Conservation (phyloP, 2,113 vertebrate genomes). For the Lanius ludovicianus region DNA sequence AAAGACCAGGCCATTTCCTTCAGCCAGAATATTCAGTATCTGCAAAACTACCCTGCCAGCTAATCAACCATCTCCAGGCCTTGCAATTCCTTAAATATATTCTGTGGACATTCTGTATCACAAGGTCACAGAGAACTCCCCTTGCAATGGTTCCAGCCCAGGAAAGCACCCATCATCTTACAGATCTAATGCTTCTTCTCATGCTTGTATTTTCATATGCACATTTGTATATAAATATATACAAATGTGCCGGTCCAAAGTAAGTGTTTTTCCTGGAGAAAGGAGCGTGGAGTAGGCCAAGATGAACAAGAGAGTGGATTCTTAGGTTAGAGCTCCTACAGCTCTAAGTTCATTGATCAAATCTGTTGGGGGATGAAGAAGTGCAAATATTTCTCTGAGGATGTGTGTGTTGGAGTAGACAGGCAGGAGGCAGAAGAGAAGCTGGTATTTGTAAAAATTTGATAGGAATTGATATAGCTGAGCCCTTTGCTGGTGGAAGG, state of each 20-base stretch:
- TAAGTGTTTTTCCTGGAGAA: not conserved
- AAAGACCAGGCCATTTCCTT: not conserved
- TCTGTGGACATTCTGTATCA: not conserved
- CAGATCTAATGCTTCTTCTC: not conserved
- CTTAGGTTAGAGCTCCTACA: not conserved
- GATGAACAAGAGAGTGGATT: not conserved
- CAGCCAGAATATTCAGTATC: not conserved
- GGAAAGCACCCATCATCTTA: not conserved
- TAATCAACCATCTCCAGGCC: not conserved
- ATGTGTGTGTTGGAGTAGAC: not conserved
- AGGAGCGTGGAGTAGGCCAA: not conserved
- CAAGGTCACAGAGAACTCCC: not conserved
- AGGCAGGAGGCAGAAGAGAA: not conserved
- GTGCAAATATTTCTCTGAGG: not conserved
- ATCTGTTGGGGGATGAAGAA: not conserved
- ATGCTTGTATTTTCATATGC: too few species aligned
- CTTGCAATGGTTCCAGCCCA: not conserved
- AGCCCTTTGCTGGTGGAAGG: not conserved
- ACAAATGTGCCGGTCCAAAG: not conserved
- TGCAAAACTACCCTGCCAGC: not conserved
- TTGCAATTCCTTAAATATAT: not conserved
- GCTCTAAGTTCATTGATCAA: not conserved
- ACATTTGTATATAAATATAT: not conserved
- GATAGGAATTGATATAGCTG: not conserved
- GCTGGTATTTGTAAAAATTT: not conserved